Conservation (phyloP, 2,797 vertebrate species). For the Halcyon badia region DNA sequence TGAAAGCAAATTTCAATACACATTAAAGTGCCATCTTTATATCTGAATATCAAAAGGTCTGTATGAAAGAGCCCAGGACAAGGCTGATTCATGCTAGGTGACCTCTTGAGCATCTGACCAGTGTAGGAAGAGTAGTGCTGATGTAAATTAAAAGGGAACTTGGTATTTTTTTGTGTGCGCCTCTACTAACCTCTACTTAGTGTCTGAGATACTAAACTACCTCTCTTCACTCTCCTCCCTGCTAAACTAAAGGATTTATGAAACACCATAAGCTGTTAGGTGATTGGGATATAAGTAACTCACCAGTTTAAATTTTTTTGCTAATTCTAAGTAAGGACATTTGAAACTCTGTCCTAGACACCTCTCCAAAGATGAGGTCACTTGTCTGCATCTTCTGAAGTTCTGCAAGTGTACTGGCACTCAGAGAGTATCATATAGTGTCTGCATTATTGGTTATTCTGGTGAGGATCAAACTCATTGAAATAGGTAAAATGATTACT, state of each 20-base stretch:
- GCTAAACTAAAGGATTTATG: not conserved
- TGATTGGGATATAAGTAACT: not conserved
- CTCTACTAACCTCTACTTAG: not conserved
- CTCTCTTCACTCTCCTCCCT: not conserved
- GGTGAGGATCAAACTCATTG: not conserved
- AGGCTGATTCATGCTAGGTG: not conserved
- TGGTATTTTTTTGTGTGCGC: not conserved
- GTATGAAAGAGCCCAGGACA: not conserved
- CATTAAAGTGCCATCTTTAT: not conserved
- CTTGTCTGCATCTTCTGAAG: not conserved
- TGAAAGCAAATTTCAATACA: not conserved
- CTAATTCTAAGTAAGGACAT: not conserved
- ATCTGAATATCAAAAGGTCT: slow-evolving; percentile 4
- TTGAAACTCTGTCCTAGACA: not conserved
- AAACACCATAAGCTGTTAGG: accelerated
- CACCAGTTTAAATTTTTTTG: not conserved
- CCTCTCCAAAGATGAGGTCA: not conserved
- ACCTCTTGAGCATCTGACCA: slow-evolving; percentile 41
- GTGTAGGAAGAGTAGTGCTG: not conserved
- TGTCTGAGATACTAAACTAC: not conserved
- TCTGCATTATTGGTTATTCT: not conserved
- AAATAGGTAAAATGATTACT: not conserved
- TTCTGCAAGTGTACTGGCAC: not conserved
- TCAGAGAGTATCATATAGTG: not conserved
- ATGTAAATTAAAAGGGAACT: not conserved